Conservation (phyloP, 1,140 invertebrate genomes). For the Asbolus verrucosus region DNA sequence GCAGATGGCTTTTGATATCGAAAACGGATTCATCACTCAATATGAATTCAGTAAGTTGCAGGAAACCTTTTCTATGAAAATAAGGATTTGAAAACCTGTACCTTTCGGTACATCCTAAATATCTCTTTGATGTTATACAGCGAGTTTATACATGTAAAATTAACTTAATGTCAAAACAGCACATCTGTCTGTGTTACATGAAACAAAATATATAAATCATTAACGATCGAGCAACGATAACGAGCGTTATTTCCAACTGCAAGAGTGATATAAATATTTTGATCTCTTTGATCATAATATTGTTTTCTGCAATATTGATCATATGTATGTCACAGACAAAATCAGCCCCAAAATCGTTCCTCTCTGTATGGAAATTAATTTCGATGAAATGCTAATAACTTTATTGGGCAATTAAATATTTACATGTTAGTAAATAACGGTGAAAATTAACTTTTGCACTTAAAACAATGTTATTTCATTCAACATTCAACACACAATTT, state of each 20-base stretch:
- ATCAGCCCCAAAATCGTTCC: too few relatives aligned
- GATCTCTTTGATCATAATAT: too few relatives aligned
- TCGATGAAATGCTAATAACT: too few relatives aligned
- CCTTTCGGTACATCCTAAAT: slow-evolving; percentile 27
- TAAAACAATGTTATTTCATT: slow-evolving; percentile 13
- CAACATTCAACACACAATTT: too few relatives aligned
- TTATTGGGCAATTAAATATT: too few relatives aligned
- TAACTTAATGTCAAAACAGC: slow-evolving; percentile 17
- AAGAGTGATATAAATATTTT: neutral
- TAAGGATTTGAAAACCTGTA: slow-evolving; percentile 14
- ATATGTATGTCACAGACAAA: too few relatives aligned
- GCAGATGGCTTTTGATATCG: slow-evolving; percentile 35
- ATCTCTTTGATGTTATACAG: slow-evolving; percentile 21
- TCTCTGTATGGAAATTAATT: too few relatives aligned
- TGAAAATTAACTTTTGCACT: slow-evolving; percentile 15
- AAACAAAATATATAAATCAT: neutral
- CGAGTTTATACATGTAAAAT: slow-evolving; percentile 20
- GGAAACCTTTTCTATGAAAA: slow-evolving; percentile 34
- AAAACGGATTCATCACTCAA: slow-evolving; percentile 37
- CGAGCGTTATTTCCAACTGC: too few relatives aligned
- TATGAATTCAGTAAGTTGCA: slow-evolving; percentile 31
- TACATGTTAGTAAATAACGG: too few relatives aligned
- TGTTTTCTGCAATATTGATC: too few relatives aligned
- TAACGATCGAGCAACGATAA: neutral
- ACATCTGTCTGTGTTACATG: neutral